Percentiles rank a stretch among this genome's conserved stretches.
These are phyloP conservation scores for Illadopsis cleaveri DNA, from an alignment of 2,113 vertebrate species.

Conservation along the genomic window DNA sequence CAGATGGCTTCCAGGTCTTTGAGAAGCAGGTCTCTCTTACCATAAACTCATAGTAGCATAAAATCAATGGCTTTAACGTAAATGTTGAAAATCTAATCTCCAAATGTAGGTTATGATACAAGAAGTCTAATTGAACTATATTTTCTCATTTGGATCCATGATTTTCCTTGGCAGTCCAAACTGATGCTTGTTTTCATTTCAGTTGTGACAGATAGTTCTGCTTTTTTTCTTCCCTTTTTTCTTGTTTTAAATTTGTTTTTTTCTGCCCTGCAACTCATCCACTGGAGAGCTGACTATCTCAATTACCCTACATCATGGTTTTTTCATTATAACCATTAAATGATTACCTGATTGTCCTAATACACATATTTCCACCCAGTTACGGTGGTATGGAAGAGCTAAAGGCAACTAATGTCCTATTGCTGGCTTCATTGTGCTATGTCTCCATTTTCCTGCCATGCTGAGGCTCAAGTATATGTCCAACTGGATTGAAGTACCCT, in stretches of 20 bases:
- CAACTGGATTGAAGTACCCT: not conserved
- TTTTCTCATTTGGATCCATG: not conserved
- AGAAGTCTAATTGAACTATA: not conserved
- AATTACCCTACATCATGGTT: not conserved
- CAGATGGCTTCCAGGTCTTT: not conserved
- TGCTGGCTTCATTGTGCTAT: not conserved
- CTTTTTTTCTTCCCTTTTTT: not conserved
- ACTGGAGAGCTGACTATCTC: not conserved
- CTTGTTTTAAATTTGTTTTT: not conserved
- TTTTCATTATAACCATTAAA: not conserved
- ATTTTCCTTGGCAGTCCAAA: not conserved
- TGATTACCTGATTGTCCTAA: not conserved
- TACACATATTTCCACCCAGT: not conserved
- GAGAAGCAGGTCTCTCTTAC: not conserved
- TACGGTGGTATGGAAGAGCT: not conserved
- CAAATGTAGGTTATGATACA: not conserved
- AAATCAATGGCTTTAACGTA: not conserved
- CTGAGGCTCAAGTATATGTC: not conserved
- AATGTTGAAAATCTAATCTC: not conserved
- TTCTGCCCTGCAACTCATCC: not conserved
- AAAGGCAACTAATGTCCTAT: not conserved
- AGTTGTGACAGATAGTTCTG: not conserved
- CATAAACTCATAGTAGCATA: not conserved
- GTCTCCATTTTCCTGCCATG: not conserved
- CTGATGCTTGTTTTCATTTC: not conserved